Conservation (phyloP, 2,797 vertebrate genomes). For the Chloroceryle inda region DNA sequence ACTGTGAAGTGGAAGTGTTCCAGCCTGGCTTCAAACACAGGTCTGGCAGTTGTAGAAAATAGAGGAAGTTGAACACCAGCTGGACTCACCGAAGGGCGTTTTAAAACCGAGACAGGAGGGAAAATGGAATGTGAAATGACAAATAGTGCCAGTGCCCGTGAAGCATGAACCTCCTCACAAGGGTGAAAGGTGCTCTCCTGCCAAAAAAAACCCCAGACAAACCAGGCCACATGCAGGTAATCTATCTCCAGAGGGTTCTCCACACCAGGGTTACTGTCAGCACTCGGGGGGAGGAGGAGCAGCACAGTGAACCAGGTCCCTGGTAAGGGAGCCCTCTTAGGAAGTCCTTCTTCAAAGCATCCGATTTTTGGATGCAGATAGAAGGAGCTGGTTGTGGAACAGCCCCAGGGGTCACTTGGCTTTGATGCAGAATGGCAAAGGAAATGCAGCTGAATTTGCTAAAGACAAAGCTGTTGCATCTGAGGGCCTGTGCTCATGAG, state of each 20-base stretch:
- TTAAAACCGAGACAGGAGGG: background rate
- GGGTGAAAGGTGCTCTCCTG: background rate
- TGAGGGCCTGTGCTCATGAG: background rate
- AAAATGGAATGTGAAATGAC: background rate
- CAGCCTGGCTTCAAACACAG: background rate
- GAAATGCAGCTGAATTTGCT: background rate
- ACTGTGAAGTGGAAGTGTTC: background rate
- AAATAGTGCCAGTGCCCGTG: background rate
- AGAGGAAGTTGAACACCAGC: background rate
- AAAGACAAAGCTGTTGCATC: background rate
- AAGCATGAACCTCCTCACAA: background rate
- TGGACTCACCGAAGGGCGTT: background rate
- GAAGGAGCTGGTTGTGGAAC: background rate
- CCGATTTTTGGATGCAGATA: background rate
- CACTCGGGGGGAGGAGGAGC: too few species aligned
- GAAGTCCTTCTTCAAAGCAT: background rate
- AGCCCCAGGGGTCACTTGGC: background rate
- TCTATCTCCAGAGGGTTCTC: background rate
- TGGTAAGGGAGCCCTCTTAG: background rate
- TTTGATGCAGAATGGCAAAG: background rate
- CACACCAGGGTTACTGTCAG: background rate
- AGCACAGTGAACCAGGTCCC: background rate
- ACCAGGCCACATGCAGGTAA: background rate
- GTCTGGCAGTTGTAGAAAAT: background rate
- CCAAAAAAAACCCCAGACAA: background rate